Conservation (phyloP, 2,888 invertebrate species). For the Aradus depressus region DNA sequence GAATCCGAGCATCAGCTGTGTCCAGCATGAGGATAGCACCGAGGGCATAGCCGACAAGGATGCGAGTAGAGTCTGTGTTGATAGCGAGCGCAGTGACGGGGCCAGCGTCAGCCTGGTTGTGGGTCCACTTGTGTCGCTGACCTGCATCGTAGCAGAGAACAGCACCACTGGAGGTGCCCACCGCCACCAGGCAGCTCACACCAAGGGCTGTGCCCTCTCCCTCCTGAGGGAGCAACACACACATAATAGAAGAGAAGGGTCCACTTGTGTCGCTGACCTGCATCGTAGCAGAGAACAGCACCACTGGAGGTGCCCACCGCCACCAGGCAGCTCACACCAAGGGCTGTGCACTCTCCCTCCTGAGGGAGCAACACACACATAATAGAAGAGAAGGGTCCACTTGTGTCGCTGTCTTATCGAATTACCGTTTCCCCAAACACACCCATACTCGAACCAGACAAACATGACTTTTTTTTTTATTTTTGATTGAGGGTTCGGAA, state of each 20-base stretch:
- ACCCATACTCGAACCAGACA: too few species aligned
- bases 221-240: conserved; percentile 50
- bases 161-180: conserved; percentile 90
- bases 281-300: conserved; percentile 73
- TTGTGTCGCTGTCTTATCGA: too few species aligned
- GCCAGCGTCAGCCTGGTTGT: conserved; percentile 39
- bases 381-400: too few species aligned
- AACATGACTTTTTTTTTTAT: too few species aligned
- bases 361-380: too few species aligned
- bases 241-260: too few species aligned
- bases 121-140: conserved; percentile 82
- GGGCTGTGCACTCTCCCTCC: conserved; percentile 79
- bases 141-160: conserved; percentile 74
- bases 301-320: conserved; percentile 94
- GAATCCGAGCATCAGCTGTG: conserved; percentile 61
- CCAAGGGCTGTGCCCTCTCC: conserved; percentile 76
- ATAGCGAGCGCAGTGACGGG: conserved; percentile 58
- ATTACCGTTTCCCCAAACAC: too few species aligned
- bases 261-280: conserved; percentile 80
- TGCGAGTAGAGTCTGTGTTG: conserved; percentile 72
- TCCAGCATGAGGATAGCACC: conserved; percentile 89
- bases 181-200: conserved; percentile 67
- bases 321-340: conserved; percentile 66
- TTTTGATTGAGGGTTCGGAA: too few species aligned
- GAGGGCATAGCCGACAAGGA: conserved; percentile 66